phyloP scores from a whole-genome alignment of 2,797 vertebrate genomes.

The Anisognathus igniventris region DNA sequence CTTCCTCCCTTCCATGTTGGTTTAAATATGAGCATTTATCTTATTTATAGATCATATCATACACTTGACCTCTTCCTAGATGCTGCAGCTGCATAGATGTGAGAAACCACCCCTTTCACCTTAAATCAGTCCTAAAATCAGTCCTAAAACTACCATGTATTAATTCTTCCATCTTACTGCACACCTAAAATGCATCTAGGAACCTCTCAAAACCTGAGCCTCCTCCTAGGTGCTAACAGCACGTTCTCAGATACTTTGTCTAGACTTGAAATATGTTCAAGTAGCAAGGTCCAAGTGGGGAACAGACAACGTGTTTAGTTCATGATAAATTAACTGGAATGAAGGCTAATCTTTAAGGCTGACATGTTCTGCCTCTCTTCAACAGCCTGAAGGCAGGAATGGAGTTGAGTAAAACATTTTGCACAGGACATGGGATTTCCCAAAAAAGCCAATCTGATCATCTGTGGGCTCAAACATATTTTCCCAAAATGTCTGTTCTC shows the following conservation, averaged over 20 bases:
- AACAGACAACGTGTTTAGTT: not conserved
- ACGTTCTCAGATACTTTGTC: not conserved
- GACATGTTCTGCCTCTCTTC: not conserved
- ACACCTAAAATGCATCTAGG: not conserved
- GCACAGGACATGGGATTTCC: accelerated
- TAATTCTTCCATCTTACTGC: not conserved
- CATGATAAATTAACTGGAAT: not conserved
- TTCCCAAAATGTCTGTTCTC: not conserved
- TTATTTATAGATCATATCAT: no score
- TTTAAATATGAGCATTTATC: not conserved
- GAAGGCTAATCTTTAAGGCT: not conserved
- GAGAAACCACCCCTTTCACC: no score
- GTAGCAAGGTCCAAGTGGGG: not conserved
- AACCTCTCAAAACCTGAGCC: not conserved
- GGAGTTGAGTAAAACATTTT: accelerated
- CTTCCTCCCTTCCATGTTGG: not conserved
- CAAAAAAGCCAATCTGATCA: not conserved
- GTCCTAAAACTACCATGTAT: not conserved
- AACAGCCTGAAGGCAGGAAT: not conserved
- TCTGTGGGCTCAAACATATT: not conserved
- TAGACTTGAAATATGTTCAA: not conserved
- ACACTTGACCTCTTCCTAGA: no score
- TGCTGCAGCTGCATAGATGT: no score
- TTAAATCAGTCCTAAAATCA: no score
- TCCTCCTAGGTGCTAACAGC: not conserved